Percentiles rank a stretch among this genome's conserved stretches.
These are phyloP conservation scores for Thrips palmi DNA, from an alignment of 1,140 invertebrate genomes.

Conservation along the genomic window DNA sequence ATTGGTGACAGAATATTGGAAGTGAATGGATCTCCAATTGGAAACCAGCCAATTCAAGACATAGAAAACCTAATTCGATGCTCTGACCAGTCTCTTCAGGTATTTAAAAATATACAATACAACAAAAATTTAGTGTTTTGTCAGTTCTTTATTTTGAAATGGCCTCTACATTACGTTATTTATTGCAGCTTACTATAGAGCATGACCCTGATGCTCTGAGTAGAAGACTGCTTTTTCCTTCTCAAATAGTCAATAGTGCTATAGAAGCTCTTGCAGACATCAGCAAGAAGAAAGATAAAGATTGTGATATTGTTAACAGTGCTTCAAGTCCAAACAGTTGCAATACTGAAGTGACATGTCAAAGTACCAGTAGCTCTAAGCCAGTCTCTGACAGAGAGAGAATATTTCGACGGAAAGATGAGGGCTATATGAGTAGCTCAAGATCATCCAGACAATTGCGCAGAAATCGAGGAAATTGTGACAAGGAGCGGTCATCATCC, in stretches of 20 bases:
- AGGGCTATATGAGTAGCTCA: conserved; percentile 32
- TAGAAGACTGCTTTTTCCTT: conserved; percentile 22
- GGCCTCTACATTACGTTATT: neutral
- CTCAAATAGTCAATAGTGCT: no score
- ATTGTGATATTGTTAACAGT: no score
- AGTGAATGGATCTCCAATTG: conserved; percentile 76
- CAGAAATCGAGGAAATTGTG: conserved; percentile 25
- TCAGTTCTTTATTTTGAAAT: conserved; percentile 13
- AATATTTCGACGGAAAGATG: conserved; percentile 47
- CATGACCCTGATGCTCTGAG: conserved; percentile 60
- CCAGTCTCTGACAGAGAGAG: conserved; percentile 35
- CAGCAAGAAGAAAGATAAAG: no score
- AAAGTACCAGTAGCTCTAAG: no score
- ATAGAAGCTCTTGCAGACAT: no score
- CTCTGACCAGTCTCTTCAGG: conserved; percentile 53
- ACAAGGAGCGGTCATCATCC: conserved; percentile 68
- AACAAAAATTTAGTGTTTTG: conserved; percentile 1
- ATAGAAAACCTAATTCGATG: conserved; percentile 57
- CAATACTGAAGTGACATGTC: no score
- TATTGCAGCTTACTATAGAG: conserved; percentile 60
- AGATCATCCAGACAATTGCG: conserved; percentile 33
- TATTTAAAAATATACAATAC: conserved; percentile 19
- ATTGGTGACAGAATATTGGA: conserved; percentile 82
- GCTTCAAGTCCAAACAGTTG: no score
- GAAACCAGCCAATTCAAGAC: conserved; percentile 53